phyloP scores from a whole-genome alignment of 2,113 vertebrate genomes.

The Calypte anna region DNA sequence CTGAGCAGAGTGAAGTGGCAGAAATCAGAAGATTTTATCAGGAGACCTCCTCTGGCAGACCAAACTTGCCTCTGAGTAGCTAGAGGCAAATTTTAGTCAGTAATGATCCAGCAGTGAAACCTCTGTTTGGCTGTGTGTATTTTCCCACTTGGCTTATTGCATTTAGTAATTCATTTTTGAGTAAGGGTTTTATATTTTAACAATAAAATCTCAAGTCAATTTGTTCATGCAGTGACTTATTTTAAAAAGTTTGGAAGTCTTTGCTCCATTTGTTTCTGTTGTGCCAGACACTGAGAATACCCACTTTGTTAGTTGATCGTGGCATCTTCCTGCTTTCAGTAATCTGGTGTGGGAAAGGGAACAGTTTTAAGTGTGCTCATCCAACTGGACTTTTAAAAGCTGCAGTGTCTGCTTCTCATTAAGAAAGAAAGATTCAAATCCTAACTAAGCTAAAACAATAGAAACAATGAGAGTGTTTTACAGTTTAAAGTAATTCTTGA shows the following conservation, averaged over 20 bases:
- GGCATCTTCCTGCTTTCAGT: background rate
- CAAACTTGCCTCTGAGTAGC: background rate
- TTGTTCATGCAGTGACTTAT: background rate
- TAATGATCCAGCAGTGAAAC: background rate
- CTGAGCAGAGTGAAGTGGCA: too few species aligned
- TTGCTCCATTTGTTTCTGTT: background rate
- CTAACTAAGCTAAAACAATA: background rate
- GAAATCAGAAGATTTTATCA: background rate
- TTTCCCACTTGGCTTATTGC: background rate
- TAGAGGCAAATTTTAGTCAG: background rate
- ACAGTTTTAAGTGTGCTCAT: background rate
- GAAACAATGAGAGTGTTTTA: background rate
- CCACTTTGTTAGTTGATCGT: background rate
- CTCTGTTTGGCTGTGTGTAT: background rate
- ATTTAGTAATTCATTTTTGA: background rate
- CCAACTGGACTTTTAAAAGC: background rate
- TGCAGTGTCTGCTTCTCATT: background rate
- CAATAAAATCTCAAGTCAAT: background rate
- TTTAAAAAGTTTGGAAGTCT: background rate
- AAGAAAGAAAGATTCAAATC: background rate
- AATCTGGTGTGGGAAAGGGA: background rate
- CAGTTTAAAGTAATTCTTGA: background rate
- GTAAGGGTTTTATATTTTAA: background rate
- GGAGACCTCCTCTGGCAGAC: background rate
- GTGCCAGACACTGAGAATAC: slow-evolving; percentile 1